Percentiles rank a stretch among this genome's conserved stretches.
These are phyloP conservation scores for Latrodectus hesperus DNA, from an alignment of 2,888 invertebrate species.

Conservation along the genomic window DNA sequence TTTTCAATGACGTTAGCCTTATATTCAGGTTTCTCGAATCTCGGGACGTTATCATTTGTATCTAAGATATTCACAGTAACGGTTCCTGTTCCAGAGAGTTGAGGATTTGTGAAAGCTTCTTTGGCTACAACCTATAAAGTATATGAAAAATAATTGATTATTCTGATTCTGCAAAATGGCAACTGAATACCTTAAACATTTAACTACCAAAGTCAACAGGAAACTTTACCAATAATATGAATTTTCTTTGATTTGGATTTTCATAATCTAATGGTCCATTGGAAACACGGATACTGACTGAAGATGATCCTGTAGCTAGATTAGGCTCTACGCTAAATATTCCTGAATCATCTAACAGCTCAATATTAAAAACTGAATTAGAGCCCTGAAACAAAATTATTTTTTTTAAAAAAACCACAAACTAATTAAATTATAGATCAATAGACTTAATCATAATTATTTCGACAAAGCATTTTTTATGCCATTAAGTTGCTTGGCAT, in stretches of 20 bases:
- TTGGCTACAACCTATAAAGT: conserved; percentile 84
- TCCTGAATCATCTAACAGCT: conserved; percentile 86
- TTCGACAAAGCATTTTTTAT: too few species aligned
- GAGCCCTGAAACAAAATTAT: conserved; percentile 80
- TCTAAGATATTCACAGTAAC: conserved; percentile 84
- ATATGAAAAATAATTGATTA: not conserved
- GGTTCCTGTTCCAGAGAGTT: conserved; percentile 87
- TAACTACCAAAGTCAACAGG: too few species aligned
- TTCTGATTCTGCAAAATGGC: too few species aligned
- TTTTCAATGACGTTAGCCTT: conserved; percentile 83
- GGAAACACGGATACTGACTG: conserved; percentile 86
- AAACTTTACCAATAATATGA: conserved; percentile 84
- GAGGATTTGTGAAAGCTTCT: conserved; percentile 85
- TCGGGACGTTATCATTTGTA: conserved; percentile 87
- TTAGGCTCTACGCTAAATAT: conserved; percentile 88
- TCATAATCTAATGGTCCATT: conserved; percentile 90
- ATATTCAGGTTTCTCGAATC: conserved; percentile 68
- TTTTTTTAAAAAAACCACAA: too few species aligned
- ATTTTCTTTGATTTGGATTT: conserved; percentile 92
- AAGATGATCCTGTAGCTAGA: conserved; percentile 85
- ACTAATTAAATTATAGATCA: too few species aligned
- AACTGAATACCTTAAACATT: too few species aligned
- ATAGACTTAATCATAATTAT: too few species aligned
- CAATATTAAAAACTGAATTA: conserved; percentile 87
- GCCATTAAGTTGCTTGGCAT: too few species aligned